phyloP scores from a whole-genome alignment of 2,888 invertebrate species.

The Dendrolimus pini region DNA sequence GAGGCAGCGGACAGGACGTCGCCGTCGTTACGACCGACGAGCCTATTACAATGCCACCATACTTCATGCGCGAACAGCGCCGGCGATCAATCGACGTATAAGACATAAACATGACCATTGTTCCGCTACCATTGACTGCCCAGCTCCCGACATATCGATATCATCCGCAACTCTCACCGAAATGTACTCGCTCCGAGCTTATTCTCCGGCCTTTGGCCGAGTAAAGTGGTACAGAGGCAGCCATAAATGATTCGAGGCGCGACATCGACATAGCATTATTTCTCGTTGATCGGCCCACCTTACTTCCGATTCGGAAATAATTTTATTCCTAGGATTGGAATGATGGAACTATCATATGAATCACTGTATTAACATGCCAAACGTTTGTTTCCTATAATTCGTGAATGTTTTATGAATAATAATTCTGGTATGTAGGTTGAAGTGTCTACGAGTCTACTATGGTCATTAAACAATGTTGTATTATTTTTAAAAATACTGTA shows the following conservation, averaged over 20 bases:
- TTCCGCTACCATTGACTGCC: conserved; percentile 54
- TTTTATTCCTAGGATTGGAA: conserved; percentile 63
- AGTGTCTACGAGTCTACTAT: conserved; percentile 23
- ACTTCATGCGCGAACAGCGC: conserved; percentile 57
- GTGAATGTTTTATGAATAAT: conserved; percentile 39
- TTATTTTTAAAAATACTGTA: not conserved
- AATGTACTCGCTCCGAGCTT: conserved; percentile 37
- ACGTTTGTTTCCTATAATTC: conserved; percentile 47
- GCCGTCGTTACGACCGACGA: conserved; percentile 71
- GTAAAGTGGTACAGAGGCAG: conserved; percentile 35
- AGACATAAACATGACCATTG: conserved; percentile 37
- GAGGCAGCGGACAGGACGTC: conserved; percentile 73
- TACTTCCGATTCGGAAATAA: conserved; percentile 77
- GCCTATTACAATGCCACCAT: conserved; percentile 72
- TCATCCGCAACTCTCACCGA: conserved; percentile 34
- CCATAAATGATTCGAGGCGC: conserved; percentile 70
- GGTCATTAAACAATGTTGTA: conserved; percentile 3
- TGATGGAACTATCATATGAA: conserved; percentile 52
- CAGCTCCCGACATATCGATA: conserved; percentile 30
- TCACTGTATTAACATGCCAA: conserved; percentile 48
- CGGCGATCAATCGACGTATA: conserved; percentile 38
- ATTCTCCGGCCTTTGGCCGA: conserved; percentile 12
- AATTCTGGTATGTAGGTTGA: conserved; percentile 45
- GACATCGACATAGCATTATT: conserved; percentile 69
- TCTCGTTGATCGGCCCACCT: conserved; percentile 65